Evolutionary conservation across 2,888 invertebrate genomes (phyloP).

Genomic region (Tenodera sinensis): DNA sequence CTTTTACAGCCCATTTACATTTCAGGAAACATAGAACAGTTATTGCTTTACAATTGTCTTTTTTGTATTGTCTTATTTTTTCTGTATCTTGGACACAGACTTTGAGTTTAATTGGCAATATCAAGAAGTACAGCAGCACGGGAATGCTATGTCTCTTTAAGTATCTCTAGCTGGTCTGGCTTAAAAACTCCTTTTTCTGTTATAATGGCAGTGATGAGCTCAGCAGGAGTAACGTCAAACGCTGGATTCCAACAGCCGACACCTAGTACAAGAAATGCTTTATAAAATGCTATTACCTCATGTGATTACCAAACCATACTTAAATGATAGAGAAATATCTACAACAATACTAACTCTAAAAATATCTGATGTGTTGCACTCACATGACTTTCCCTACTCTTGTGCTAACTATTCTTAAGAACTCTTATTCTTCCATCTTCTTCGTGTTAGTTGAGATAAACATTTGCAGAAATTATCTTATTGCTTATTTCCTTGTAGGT

Average conservation of each 20-base stretch:
- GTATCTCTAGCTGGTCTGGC: constrained; percentile 50
- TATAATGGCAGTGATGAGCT: constrained; percentile 87
- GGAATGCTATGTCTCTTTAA: background rate
- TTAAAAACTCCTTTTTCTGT: constrained; percentile 87
- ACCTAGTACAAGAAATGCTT: constrained; percentile 51
- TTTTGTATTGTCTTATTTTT: no score
- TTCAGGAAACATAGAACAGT: background rate
- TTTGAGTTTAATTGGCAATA: background rate
- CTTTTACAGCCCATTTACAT: background rate
- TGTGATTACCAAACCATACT: background rate
- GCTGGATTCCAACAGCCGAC: constrained; percentile 97
- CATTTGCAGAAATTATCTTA: no score
- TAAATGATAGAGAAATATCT: no score
- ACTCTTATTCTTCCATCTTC: no score
- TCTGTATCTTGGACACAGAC: background rate
- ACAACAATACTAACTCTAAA: no score
- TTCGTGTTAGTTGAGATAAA: no score
- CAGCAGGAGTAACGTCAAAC: constrained; percentile 95
- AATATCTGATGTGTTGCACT: no score
- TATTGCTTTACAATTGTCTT: background rate
- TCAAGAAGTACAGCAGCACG: background rate
- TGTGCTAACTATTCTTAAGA: no score
- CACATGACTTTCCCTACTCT: no score
- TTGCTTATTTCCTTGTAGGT: no score
- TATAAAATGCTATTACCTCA: background rate